These are phyloP conservation scores for Venustaconcha ellipsiformis DNA, from an alignment of 1,140 invertebrate species.

Conservation along the genomic window DNA sequence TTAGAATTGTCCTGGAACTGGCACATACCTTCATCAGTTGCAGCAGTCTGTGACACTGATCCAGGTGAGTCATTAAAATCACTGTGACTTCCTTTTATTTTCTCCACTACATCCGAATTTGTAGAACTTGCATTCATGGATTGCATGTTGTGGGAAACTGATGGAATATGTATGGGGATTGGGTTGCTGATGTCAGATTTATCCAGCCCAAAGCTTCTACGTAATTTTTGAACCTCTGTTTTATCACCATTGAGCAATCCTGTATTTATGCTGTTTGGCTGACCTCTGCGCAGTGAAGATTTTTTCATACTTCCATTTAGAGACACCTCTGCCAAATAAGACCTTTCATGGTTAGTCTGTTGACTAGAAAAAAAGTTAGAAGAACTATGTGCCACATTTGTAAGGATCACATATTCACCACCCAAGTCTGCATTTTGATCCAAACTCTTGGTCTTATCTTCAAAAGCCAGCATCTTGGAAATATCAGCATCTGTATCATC, in stretches of 20 bases:
- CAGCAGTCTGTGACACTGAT: slow-evolving; percentile 7
- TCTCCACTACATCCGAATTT: not conserved
- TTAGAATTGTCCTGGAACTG: slow-evolving; percentile 1
- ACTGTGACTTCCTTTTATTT: too few relatives aligned
- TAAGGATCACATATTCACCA: slow-evolving; percentile 24
- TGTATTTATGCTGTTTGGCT: slow-evolving; percentile 57
- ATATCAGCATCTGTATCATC: slow-evolving; percentile 26
- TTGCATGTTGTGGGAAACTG: slow-evolving; percentile 13
- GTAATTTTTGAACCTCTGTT: slow-evolving; percentile 39
- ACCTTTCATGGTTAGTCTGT: slow-evolving; percentile 20
- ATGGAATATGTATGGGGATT: slow-evolving; percentile 37
- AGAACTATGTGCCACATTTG: slow-evolving; percentile 19
- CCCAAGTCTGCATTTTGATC: not conserved
- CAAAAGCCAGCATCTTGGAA: slow-evolving; percentile 12
- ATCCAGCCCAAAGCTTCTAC: slow-evolving; percentile 49
- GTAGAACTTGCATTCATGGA: not conserved
- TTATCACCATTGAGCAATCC: slow-evolving; percentile 50
- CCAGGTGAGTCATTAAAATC: slow-evolving; percentile 11
- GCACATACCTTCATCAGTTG: too few relatives aligned
- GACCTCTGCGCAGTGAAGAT: slow-evolving; percentile 47
- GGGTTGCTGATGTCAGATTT: slow-evolving; percentile 50
- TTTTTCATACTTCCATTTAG: slow-evolving; percentile 27
- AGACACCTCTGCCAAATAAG: slow-evolving; percentile 40
- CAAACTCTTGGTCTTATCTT: slow-evolving; percentile 4
- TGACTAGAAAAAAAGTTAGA: slow-evolving; percentile 1